phyloP scores from a whole-genome alignment of 2,797 vertebrate genomes.

The Glossophaga mutica region DNA sequence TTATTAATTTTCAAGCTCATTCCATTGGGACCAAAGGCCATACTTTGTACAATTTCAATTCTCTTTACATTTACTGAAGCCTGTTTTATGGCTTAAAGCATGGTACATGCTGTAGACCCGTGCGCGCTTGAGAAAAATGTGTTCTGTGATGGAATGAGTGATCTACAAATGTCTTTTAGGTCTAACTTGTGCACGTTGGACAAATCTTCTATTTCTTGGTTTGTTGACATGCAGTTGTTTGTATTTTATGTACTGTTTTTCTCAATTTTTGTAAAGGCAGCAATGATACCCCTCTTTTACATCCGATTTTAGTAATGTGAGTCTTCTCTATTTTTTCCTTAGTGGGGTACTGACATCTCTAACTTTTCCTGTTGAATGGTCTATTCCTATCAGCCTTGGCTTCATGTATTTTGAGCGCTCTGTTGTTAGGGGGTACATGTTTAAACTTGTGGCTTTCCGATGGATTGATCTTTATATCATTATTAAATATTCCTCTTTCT shows the following conservation, averaged over 20 bases:
- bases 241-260: not conserved
- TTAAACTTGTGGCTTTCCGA: not conserved
- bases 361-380: not conserved
- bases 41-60: not conserved
- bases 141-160: not conserved
- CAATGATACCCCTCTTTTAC: not conserved
- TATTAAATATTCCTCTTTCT: not conserved
- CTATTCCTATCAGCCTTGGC: not conserved
- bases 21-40: not conserved
- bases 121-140: not conserved
- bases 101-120: not conserved
- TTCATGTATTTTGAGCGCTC: not conserved
- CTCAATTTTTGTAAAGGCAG: not conserved
- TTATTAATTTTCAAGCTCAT: constrained; percentile 12
- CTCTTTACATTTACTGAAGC: not conserved
- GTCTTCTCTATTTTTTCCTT: not conserved
- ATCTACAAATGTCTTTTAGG: not conserved
- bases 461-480: not conserved
- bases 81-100: not conserved
- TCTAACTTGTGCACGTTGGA: not conserved
- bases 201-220: not conserved
- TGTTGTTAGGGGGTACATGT: not conserved
- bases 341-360: not conserved
- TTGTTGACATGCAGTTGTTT: not conserved
- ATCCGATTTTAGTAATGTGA: not conserved